Base-by-base conservation (phyloP, 2,888 invertebrate species). In the Acleris holmiana region DNA sequence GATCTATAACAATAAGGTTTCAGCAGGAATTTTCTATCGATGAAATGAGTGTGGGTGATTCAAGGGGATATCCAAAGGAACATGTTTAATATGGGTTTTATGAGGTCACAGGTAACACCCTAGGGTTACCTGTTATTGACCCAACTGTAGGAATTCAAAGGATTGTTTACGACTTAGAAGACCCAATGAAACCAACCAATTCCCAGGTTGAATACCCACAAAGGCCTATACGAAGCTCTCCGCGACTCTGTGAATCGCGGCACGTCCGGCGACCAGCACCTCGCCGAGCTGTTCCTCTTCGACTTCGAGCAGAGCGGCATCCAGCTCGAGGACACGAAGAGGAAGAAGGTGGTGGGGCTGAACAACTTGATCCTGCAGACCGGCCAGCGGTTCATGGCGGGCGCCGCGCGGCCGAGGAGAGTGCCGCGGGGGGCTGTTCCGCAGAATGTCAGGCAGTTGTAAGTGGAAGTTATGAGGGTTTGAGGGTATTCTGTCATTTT, bases 231-330 rank as follows among this genome's bases (percentile, higher is more conserved):
- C 81, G 93, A 95, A 73, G 95, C 96, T 0, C 86, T 99, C 61
- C 94, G 94, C 61, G 82, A 94, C 65, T 97, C 97, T 0, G 94
- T 96, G 0, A 90, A 94, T 66, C 88, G 93, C 4, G 96, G 96
- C 1, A 98, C 99, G 73, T 94, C 94, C 0, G 95, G 97, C 0
- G 99, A 99, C 82, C 89, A 95, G 64, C 96, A 98, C 80, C 97
- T 99, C 0, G 96, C 97, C 0, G 94, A 96, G 74, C 90, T 99
- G 51, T 99, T 99, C 84, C 91, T 99, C 6, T 98, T 98, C 82
- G 99, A 99, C 86, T 99, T 99, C 87, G 99, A 99, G 82, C 98
- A 99, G 84, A 97, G 98, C 81, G 99, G 99, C 2, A 99, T 99
- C 67, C 99, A 99, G 84, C 91, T 99, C 66, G 94, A 95, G 8